Percentiles rank a stretch among this genome's conserved stretches.
Evolutionary conservation across 2,888 invertebrate genomes (phyloP).

Genomic region (Rambutsinella grinnellia): DNA sequence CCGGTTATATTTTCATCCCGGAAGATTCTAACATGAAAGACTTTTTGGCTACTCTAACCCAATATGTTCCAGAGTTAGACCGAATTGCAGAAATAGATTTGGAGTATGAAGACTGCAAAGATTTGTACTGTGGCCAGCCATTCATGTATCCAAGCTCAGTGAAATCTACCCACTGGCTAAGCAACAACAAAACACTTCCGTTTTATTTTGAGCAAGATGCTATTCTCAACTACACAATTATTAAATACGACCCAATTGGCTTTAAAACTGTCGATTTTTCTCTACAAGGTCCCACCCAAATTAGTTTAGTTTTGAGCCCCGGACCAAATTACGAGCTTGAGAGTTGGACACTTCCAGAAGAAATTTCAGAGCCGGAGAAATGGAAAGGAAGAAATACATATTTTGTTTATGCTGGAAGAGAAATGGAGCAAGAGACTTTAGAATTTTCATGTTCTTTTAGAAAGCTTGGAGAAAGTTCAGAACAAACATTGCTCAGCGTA

Average conservation of each 20-base stretch:
- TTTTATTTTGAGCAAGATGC: constrained; percentile 43
- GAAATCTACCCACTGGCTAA: constrained; percentile 60
- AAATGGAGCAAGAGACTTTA: constrained; percentile 51
- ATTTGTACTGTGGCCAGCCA: constrained; percentile 62
- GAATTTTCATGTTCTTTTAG: constrained; percentile 54
- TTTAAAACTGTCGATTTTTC: constrained; percentile 42
- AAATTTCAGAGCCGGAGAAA: constrained; percentile 66
- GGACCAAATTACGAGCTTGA: constrained; percentile 67
- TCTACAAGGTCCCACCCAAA: constrained; percentile 70
- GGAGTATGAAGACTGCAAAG: constrained; percentile 53
- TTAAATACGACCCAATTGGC: constrained; percentile 26
- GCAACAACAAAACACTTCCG: constrained; percentile 43
- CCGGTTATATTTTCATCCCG: constrained; percentile 63
- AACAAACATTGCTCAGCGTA: constrained; percentile 44
- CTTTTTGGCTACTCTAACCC: constrained; percentile 47
- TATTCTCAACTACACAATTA: constrained; percentile 37
- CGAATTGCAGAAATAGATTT: constrained; percentile 41
- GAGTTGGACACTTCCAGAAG: constrained; percentile 69
- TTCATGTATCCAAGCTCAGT: constrained; percentile 61
- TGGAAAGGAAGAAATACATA: constrained; percentile 68
- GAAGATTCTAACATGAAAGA: constrained; percentile 59
- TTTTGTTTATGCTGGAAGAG: constrained; percentile 69
- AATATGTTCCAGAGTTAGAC: constrained; percentile 48
- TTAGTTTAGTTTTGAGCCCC: constrained; percentile 69
- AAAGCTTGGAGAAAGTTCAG: neutral